Percentiles rank a stretch among this genome's conserved stretches.
Evolutionary conservation across 1,140 invertebrate genomes (phyloP).

Genomic region (Polyergus mexicanus): DNA sequence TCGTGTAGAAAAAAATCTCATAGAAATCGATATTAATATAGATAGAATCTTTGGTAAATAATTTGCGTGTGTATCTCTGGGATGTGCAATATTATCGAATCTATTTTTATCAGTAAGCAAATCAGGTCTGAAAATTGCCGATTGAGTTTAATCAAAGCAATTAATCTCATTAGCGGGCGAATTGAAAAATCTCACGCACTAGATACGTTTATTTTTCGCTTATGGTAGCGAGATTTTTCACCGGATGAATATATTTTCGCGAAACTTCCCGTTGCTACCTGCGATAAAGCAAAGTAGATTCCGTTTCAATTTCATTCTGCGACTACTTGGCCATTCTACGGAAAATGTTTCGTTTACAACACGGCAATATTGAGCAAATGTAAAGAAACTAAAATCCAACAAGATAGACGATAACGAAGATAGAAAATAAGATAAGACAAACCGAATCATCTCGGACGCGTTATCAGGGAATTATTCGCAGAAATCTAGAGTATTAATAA

Average conservation of each 20-base stretch:
- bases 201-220: slow-evolving; percentile 33
- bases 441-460: too few species aligned
- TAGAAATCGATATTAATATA: neutral
- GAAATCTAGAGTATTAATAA: too few species aligned
- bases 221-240: slow-evolving; percentile 29
- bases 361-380: too few species aligned
- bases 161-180: neutral
- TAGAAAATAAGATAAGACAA: too few species aligned
- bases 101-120: neutral
- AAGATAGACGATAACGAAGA: too few species aligned
- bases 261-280: slow-evolving; percentile 26
- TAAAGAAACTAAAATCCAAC: too few species aligned
- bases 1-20: neutral
- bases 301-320: neutral
- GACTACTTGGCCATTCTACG: neutral
- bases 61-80: too few species aligned
- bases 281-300: slow-evolving; percentile 41
- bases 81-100: neutral
- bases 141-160: neutral
- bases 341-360: slow-evolving; percentile 20
- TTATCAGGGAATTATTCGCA: too few species aligned
- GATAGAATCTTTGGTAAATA: neutral
- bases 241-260: slow-evolving; percentile 28
- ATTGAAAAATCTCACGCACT: slow-evolving; percentile 7
- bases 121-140: neutral